These are phyloP conservation scores for Spizella passerina DNA, from an alignment of 2,797 vertebrate species.

Conservation along the genomic window DNA sequence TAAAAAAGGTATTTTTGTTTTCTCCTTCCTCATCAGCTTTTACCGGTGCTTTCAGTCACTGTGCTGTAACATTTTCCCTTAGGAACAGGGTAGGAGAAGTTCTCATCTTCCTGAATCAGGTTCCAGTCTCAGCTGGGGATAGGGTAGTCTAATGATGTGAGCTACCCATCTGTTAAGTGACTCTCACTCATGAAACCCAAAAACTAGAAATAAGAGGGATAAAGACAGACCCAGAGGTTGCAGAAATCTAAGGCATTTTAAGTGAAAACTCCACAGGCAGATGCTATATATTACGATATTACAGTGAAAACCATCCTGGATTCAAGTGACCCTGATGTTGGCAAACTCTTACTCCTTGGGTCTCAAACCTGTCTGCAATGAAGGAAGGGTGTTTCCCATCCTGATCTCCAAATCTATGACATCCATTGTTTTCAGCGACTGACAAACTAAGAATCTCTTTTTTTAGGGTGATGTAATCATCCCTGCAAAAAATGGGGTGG, in stretches of 20 bases:
- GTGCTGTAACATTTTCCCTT: not conserved
- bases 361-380: not conserved
- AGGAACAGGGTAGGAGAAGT: not conserved
- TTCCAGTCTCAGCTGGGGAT: not conserved
- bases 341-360: not conserved
- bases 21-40: not conserved
- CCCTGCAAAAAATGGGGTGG: not conserved
- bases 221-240: not conserved
- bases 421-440: not conserved
- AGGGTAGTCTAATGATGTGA: not conserved
- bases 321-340: not conserved
- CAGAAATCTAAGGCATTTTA: not conserved
- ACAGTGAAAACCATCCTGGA: not conserved
- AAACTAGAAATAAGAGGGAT: not conserved
- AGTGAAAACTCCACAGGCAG: not conserved
- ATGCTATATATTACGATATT: not conserved
- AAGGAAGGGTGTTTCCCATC: not conserved
- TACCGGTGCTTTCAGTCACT: not conserved
- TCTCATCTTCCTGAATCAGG: not conserved
- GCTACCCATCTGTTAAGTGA: not conserved
- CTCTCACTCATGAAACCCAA: not conserved
- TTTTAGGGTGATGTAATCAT: not conserved
- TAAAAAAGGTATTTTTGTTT: not conserved
- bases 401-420: not conserved
- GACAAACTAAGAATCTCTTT: not conserved